Base-by-base conservation (phyloP, 2,888 invertebrate genomes). In the Campoplex nolae region DNA sequence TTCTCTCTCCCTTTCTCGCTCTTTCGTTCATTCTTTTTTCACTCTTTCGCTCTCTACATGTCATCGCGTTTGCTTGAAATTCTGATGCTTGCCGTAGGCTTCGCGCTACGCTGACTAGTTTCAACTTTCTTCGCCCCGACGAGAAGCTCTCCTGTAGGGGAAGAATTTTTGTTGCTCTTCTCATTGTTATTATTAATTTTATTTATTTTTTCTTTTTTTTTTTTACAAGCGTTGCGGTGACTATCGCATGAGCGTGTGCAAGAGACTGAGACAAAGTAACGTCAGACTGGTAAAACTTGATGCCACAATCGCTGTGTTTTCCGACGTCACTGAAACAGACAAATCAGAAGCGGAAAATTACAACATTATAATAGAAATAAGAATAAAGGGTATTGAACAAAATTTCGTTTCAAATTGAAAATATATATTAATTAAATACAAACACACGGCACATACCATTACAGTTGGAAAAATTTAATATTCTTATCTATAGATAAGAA, bases 271-370 rank as follows among this genome's bases (percentile, higher is more conserved):
- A 86, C 88, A 87, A 80, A 91, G 88, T 83, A 91, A 89, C 89
- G 90, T 90, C 84, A 91, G 83, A 70, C 88, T 90, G 86, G 88
- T 86, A 70, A 88, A 83, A 58, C 89, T 89, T 51, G 88, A 89
- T 65, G 84, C 54, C 23, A 86, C 79, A 56, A 89, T 88, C 87
- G 92, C 88, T 84, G 91, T 90, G 88, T 91, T 93, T 84, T 92
- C 93, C 74, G 92, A 93, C 80, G 92, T 93, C 84, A 93, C 93
- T 93, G 93, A 76, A 93, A 93, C 93, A 93, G 28, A 91, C 75
- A 48, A 58, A 71, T 9, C 18, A 32, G 48, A 71, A 23, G 48
- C 32, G 51, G n/a, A 32, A 51, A 48, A 51, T 62, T 62, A 62
- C 6, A n/a, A 8, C 42, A 16, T 54, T 70, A 11, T 67, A 6